Evolutionary conservation across 2,888 invertebrate genomes (phyloP).

Genomic region (Phorcus lineatus): DNA sequence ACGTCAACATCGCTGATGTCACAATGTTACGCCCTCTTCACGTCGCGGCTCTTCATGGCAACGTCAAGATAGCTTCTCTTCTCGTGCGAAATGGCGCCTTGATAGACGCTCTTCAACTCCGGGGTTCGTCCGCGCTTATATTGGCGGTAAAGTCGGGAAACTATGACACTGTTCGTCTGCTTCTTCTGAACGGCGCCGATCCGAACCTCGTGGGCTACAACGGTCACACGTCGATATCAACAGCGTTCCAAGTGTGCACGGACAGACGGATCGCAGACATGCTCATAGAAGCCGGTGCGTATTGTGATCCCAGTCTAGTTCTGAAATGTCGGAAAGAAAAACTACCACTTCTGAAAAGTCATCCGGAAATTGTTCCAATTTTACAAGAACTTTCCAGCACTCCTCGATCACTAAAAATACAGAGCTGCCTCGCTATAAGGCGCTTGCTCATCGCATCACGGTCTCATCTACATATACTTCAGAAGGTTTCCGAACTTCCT

Average conservation of each 20-base stretch:
- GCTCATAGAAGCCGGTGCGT: conserved; percentile 58
- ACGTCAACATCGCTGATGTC: conserved; percentile 61
- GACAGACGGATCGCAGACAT: conserved; percentile 53
- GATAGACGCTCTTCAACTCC: conserved; percentile 58
- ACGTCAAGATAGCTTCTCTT: conserved; percentile 55
- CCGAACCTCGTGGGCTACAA: conserved; percentile 64
- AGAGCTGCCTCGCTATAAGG: conserved; percentile 55
- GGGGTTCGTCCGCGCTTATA: conserved; percentile 62
- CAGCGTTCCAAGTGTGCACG: conserved; percentile 49
- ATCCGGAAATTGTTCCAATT: conserved; percentile 49
- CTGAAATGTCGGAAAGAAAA: conserved; percentile 54
- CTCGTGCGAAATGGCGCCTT: conserved; percentile 57
- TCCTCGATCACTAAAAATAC: conserved; percentile 51
- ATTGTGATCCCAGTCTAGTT: conserved; percentile 50
- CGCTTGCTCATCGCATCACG: conserved; percentile 45
- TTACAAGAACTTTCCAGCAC: conserved; percentile 47
- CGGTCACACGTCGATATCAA: conserved; percentile 62
- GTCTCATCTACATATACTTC: conserved; percentile 48
- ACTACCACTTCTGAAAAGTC: conserved; percentile 47
- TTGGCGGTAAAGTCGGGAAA: conserved; percentile 57
- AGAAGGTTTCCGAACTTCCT: conserved; percentile 57
- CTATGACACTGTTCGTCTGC: conserved; percentile 51
- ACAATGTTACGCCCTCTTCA: conserved; percentile 61
- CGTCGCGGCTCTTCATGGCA: conserved; percentile 63
- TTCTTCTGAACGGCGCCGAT: conserved; percentile 63